Percentiles rank a stretch among this genome's conserved stretches.
Conservation (phyloP, 2,888 invertebrate species). For the Microplitis deprimator region DNA sequence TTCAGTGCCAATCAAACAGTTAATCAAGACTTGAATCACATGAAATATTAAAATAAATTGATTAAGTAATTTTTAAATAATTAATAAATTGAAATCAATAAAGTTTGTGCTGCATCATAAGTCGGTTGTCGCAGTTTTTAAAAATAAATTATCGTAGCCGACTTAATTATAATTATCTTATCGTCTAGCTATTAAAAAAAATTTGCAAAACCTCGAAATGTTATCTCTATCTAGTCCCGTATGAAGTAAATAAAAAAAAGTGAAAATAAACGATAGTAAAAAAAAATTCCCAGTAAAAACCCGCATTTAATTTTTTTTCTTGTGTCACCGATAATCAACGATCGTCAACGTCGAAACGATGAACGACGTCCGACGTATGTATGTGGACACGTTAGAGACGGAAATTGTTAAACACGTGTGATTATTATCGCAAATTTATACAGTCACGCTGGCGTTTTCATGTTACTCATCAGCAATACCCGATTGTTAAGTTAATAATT, state of each 20-base stretch:
- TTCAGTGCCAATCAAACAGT: too few species aligned
- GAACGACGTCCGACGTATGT: neutral
- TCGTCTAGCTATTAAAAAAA: neutral
- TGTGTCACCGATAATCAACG: neutral
- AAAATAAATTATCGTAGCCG: neutral
- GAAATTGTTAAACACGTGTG: slow-evolving; percentile 21
- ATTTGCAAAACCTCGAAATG: neutral
- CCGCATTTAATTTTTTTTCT: neutral
- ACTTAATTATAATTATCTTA: neutral
- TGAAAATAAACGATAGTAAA: neutral
- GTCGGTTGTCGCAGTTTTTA: neutral
- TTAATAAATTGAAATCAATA: too few species aligned
- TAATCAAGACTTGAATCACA: too few species aligned
- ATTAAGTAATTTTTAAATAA: too few species aligned
- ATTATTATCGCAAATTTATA: slow-evolving; percentile 13
- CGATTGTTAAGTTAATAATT: neutral
- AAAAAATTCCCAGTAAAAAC: neutral
- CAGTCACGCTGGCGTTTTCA: slow-evolving; percentile 5
- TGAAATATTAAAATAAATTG: too few species aligned
- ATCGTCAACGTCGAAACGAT: neutral
- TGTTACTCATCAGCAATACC: slow-evolving; percentile 12
- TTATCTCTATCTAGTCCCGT: neutral
- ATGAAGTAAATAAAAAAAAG: neutral
- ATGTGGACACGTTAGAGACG: neutral
- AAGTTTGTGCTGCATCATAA: too few species aligned